Evolutionary conservation across 2,888 invertebrate genomes (phyloP).

Genomic region (Scaptomyza parva): DNA sequence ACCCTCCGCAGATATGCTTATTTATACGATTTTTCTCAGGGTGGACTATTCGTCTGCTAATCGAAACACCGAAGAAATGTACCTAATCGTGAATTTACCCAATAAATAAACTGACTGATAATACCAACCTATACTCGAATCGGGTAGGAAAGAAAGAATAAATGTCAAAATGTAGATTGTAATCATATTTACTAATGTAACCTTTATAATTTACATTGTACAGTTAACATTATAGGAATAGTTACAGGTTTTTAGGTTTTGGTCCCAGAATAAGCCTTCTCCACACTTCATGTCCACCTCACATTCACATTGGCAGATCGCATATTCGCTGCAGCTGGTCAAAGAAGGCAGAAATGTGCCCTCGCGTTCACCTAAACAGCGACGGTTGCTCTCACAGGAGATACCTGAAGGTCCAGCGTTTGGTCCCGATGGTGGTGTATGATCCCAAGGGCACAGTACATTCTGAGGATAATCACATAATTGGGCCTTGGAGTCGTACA

Average conservation of each 20-base stretch:
- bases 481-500: constrained; percentile 11
- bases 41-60: too few species aligned
- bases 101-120: background rate
- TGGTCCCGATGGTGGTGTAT: constrained; percentile 71
- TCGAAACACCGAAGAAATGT: background rate
- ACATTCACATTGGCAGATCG: constrained; percentile 78
- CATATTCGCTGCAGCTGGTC: constrained; percentile 58
- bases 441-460: constrained; percentile 45
- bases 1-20: too few species aligned
- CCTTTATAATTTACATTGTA: constrained; percentile 22
- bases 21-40: too few species aligned
- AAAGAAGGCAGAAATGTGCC: constrained; percentile 50
- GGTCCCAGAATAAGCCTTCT: constrained; percentile 51
- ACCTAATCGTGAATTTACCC: background rate
- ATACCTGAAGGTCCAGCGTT: constrained; percentile 77
- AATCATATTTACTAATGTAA: constrained; percentile 2
- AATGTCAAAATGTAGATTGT: background rate
- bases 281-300: constrained; percentile 63
- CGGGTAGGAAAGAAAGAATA: background rate
- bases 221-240: constrained; percentile 41
- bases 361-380: constrained; percentile 63
- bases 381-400: constrained; percentile 64
- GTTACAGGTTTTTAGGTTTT: constrained; percentile 33
- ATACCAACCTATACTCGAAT: background rate
- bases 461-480: constrained; percentile 54